Evolutionary conservation across 2,113 vertebrate genomes (phyloP).

Genomic region (Cephalopterus ornatus): DNA sequence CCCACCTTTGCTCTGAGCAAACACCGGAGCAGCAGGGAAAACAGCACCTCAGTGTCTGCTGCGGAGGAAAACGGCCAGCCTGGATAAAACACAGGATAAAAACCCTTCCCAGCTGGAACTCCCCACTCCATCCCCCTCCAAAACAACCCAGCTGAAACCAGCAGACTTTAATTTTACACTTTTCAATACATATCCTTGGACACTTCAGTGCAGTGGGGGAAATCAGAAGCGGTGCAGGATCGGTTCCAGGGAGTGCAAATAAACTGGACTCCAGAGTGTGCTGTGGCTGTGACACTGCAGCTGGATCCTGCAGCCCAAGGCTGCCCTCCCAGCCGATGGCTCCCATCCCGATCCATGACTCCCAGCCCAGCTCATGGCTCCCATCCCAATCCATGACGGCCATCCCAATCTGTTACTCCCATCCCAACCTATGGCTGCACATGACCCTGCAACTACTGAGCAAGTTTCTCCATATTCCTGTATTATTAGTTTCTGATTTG

Average conservation of each 20-base stretch:
- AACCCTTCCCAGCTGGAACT: not conserved
- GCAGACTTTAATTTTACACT: accelerated
- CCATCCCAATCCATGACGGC: accelerated
- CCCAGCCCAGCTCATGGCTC: too few relatives aligned
- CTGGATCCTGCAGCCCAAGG: not conserved
- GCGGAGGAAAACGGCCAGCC: accelerated
- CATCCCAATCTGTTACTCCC: not conserved
- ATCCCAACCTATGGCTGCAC: accelerated
- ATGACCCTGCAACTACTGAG: accelerated
- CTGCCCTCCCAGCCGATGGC: not conserved
- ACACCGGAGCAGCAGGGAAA: accelerated
- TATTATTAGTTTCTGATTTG: too few relatives aligned
- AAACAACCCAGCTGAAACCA: too few relatives aligned
- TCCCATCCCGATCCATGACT: not conserved
- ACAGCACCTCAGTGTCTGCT: accelerated
- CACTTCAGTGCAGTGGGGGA: accelerated
- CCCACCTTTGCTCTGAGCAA: accelerated
- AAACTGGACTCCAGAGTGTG: accelerated
- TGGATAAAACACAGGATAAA: accelerated
- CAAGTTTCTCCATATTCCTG: accelerated
- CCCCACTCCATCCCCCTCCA: not conserved
- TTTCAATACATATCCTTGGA: accelerated
- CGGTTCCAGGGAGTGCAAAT: accelerated
- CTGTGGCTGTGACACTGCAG: not conserved
- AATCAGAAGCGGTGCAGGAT: accelerated